Base-by-base conservation (phyloP, 2,888 invertebrate genomes). In the Lucinisca nassula region DNA sequence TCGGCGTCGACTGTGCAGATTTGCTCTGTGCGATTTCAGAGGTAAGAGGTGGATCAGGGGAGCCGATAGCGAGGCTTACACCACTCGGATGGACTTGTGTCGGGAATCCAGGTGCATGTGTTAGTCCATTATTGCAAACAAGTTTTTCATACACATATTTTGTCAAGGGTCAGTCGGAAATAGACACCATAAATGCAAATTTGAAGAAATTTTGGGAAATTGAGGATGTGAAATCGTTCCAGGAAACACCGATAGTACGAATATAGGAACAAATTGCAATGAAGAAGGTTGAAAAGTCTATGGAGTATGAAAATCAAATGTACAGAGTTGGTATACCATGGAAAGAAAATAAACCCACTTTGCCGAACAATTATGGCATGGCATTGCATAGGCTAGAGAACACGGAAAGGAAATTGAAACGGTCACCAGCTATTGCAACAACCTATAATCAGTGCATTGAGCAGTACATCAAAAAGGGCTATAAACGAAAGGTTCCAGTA, bases 21-120 rank as follows among this genome's bases (percentile, higher is more conserved):
- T 30, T 70, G 70, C 70, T 21, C 37, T 70, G 70, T 70, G 6
- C 70, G 14, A 32, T 30, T 14, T 3, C 6, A 37, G 70, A 70
- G 27, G 37, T 27, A 8, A 10, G 70, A 70, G 70, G 70, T 21
- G 4, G 70, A 70, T 21, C 61, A 30, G 30, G 61, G 61, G 30
- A 58, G 21, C 61, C 61, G 21, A 58, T 30, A 35, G 70, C 37
- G 35, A 70, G 70, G 24, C 37, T 88, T 1, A 91, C 88, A 2
- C 89, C 85, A 24, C 38, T 91, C 10, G 86, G 88, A 17, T 91
- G 86, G 89, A 74, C 81, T 0, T 81, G 81, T 51, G 61, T 81
- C 0, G 86, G 84, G 6, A 61, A 40, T 17, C 27, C 58, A 12
- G n/a, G 55, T 37, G 3, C 24, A 10, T 12, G 27, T 27, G 70